Evolutionary conservation across 35 echinoderm and acorn worm genomes (phyloP), one percentile per base, ranked within the genome.

Genomic region (Apostichopus parvimensis): DNA sequence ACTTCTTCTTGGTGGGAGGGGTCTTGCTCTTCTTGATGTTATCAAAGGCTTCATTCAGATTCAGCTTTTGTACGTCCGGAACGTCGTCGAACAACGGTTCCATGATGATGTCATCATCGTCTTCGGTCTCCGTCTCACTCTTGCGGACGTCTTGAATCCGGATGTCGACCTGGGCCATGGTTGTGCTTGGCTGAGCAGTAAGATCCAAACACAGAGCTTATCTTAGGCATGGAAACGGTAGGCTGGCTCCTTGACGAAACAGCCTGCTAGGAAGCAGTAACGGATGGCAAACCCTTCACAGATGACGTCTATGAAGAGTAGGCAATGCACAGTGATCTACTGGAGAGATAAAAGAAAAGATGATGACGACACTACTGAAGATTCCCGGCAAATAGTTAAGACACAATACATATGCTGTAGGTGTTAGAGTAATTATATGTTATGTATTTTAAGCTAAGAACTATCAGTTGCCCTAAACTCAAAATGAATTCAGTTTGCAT

Each of bases 1-100:
- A 98, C n/a, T 88, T 91, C 78, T 87, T 88, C 86, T 84, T 96
- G 8, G 72, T 23, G 0, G 89, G 72, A n/a, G 89, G 89, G 8
- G 89, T 77, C 89, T 55, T 91, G 17, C 62, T 88, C 57, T 88
- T 66, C 45, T 88, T 88, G 86, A 88, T 88, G 28, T 88, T 52
- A 10, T 88, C 22, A 34, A 88, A 88, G 22, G 86, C 86, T 18
- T 71, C 86, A 72, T 88, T 88, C 18, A 88, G 86, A 21, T 88
- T 88, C 61, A 88, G 64, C 61, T 72, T 88, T 54, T 58, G n/a
- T 22, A 59, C 26, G 8, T 45, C 54, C 13, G 56, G 81, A 9
- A 84, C 24, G 54, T 84, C 81, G n/a, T 84, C 81, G 53, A 84
- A 84, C 81, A 84, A 52, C 18, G 81, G 9, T 15, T 56, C 81